Conservation (phyloP, 2,888 invertebrate species). For the Apodemia duryi region DNA sequence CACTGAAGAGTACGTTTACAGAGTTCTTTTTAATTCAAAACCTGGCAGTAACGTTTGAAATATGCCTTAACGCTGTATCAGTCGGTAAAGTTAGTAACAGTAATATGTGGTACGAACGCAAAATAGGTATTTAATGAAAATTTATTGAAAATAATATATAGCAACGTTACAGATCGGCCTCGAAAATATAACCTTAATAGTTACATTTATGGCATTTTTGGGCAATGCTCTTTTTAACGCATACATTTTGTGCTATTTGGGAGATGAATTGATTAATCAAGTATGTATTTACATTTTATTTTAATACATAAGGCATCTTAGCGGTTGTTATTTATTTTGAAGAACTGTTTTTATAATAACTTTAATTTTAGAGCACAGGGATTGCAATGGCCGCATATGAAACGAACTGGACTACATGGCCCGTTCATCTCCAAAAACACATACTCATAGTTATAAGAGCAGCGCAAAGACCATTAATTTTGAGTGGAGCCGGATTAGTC, state of each 20-base stretch:
- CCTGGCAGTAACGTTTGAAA: slow-evolving; percentile 54
- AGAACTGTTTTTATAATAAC: not conserved
- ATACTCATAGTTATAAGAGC: slow-evolving; percentile 49
- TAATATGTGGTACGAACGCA: not conserved
- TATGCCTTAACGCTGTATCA: slow-evolving; percentile 62
- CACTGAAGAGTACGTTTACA: slow-evolving; percentile 48
- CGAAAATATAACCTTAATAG: slow-evolving; percentile 44
- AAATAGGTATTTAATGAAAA: not conserved
- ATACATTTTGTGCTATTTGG: slow-evolving; percentile 59
- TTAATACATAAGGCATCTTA: not conserved
- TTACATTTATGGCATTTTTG: slow-evolving; percentile 50
- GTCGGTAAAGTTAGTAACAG: slow-evolving; percentile 48
- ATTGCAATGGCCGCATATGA: slow-evolving; percentile 58
- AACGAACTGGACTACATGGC: slow-evolving; percentile 57
- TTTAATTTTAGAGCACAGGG: slow-evolving; percentile 47
- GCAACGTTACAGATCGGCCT: slow-evolving; percentile 42
- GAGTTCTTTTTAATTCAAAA: slow-evolving; percentile 64
- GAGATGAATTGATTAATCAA: slow-evolving; percentile 55
- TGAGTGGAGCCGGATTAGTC: slow-evolving; percentile 58
- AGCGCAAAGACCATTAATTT: slow-evolving; percentile 50
- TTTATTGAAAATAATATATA: not conserved
- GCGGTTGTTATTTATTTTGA: slow-evolving; percentile 13
- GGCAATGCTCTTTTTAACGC: slow-evolving; percentile 53
- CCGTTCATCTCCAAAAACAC: slow-evolving; percentile 53
- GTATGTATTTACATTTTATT: slow-evolving; percentile 37